Conservation (phyloP, 2,113 vertebrate species). For the Coptodon rendalli region DNA sequence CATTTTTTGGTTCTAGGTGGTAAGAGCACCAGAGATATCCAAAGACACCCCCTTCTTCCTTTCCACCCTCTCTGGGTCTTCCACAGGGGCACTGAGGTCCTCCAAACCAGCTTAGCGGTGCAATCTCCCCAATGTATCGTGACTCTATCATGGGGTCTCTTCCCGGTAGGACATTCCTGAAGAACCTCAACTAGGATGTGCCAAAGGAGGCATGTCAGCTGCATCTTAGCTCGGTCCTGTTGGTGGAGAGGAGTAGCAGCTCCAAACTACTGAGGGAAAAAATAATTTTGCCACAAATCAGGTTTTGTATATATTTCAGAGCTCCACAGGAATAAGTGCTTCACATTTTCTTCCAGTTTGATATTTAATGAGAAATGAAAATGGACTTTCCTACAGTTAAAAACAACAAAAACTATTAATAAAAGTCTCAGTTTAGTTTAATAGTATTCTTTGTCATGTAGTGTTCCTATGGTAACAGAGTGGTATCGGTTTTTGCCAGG, state of each 20-base stretch:
- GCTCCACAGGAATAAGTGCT: background rate
- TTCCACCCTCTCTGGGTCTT: background rate
- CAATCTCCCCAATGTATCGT: background rate
- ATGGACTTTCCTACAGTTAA: background rate
- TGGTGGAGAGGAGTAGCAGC: background rate
- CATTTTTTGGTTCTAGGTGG: background rate
- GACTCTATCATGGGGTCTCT: background rate
- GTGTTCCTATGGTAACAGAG: background rate
- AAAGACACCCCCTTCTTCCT: background rate
- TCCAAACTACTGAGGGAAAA: background rate
- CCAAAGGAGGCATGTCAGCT: background rate
- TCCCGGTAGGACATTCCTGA: background rate
- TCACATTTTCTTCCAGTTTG: background rate
- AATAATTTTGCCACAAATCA: rapidly evolving
- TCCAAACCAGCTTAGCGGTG: background rate
- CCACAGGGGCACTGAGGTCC: background rate
- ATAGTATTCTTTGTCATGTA: background rate
- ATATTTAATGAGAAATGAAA: background rate
- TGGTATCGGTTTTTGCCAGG: background rate
- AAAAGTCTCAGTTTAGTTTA: background rate
- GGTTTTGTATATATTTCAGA: background rate
- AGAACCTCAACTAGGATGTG: background rate
- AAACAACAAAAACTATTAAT: background rate
- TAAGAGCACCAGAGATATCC: background rate
- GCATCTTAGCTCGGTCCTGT: background rate